Evolutionary conservation across 2,888 invertebrate species (phyloP), one percentile per base, ranked within the genome.

Genomic region (Callyntrura guangdongensis): DNA sequence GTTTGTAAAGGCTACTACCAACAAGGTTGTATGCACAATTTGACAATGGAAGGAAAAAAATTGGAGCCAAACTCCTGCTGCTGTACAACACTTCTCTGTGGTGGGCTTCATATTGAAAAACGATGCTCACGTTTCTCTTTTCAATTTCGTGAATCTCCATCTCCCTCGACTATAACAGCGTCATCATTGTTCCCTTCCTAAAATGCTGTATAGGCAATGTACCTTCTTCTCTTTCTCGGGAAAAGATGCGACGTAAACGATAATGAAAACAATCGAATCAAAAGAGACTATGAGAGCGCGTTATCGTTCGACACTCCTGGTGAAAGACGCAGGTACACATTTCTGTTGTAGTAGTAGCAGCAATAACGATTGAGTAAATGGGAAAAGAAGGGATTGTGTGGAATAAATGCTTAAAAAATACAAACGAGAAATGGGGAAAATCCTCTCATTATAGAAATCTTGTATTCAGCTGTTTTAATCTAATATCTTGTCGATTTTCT

Each of bases 101-200:
- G 45, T 53, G 47, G 36, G 17, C 27, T 77, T 45, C 27, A 67
- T 86, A 79, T 86, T 49, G 85, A 11, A 59, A 86, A 86, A 67
- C 27, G 47, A 77, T 88, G 82, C 82, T 88, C 87, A 88, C 87
- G 87, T 88, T 82, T 72, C 87, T 82, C 87, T 88, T 88, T 88
- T 88, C 87, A 88, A 88, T 88, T 82, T 88, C 82, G 67, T 67
- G 49, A 20, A 81, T 88, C 72, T 72, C 82, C 45, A 49, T 53
- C 69, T 53, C 84, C 53, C 67, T 22, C 22, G 25, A 67, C 72
- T 67, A 69, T 85, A n/a, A n/a, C 81, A 69, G 20, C 17, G 53
- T 67, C 84, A 53, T 67, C 84, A 67, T 69, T 22, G 67, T 69
- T 82, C 64, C 87, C 77, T 86, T 77, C 53, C 53, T 6, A 36